A percentile compares a stretch with the other conserved stretches of the same genome.
These are phyloP conservation scores for Elmis aenea DNA, from an alignment of 2,888 invertebrate species.

Conservation along the genomic window DNA sequence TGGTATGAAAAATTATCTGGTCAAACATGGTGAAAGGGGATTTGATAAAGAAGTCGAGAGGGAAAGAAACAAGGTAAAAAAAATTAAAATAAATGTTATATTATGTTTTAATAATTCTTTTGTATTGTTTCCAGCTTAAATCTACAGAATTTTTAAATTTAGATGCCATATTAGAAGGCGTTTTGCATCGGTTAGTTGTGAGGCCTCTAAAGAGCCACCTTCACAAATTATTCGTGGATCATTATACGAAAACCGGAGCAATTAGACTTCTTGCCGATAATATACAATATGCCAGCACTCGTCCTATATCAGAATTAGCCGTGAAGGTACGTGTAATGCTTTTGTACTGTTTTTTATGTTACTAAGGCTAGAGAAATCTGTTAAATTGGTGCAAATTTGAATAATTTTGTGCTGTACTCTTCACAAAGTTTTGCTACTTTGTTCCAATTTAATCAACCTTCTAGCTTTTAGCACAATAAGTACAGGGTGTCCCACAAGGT, in stretches of 20 bases:
- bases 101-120: slow-evolving; percentile 1
- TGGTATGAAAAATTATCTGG: slow-evolving; percentile 96
- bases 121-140: slow-evolving; percentile 57
- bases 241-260: slow-evolving; percentile 72
- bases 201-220: slow-evolving; percentile 79
- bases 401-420: too few species aligned
- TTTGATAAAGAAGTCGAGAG: slow-evolving; percentile 88
- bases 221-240: slow-evolving; percentile 80
- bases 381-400: too few species aligned
- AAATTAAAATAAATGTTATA: too few species aligned
- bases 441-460: too few species aligned
- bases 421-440: too few species aligned
- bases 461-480: too few species aligned
- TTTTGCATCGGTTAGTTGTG: slow-evolving; percentile 88
- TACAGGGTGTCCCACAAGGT: too few species aligned
- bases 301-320: slow-evolving; percentile 63
- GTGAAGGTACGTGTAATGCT: slow-evolving; percentile 53
- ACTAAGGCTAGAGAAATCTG: too few species aligned
- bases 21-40: slow-evolving; percentile 91
- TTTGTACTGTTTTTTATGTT: too few species aligned
- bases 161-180: slow-evolving; percentile 91
- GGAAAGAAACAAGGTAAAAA: slow-evolving; percentile 68
- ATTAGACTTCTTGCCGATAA: slow-evolving; percentile 68
- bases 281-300: slow-evolving; percentile 63
- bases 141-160: slow-evolving; percentile 90